Percentiles rank a stretch among this genome's conserved stretches.
These are phyloP conservation scores for Aphis craccivora DNA, from an alignment of 1,140 invertebrate genomes.

Conservation along the genomic window DNA sequence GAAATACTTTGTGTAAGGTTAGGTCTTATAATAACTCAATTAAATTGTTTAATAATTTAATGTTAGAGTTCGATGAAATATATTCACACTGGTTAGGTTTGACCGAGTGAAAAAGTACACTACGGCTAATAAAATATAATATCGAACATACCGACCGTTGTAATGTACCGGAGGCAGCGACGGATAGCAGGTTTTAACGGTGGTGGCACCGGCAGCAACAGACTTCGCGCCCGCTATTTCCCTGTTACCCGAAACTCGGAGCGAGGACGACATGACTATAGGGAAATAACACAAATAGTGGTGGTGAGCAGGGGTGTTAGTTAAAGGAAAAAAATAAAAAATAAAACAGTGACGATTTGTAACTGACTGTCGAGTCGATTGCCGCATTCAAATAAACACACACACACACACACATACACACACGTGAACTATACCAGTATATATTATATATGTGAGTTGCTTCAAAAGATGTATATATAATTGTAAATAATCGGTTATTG, in stretches of 20 bases:
- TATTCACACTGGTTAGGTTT: neutral
- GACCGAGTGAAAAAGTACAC: neutral
- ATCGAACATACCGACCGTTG: neutral
- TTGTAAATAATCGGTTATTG: neutral
- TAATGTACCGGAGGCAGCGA: neutral
- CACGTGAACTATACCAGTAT: neutral
- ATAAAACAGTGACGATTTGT: slow-evolving; percentile 5
- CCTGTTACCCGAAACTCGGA: neutral
- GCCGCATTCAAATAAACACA: neutral
- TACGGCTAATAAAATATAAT: neutral
- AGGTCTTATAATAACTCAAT: neutral
- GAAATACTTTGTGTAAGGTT: neutral
- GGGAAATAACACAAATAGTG: neutral
- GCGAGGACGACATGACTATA: neutral
- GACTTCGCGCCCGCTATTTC: neutral
- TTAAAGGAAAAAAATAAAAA: neutral
- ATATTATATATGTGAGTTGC: neutral
- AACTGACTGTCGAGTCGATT: neutral
- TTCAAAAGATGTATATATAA: neutral
- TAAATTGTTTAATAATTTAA: neutral
- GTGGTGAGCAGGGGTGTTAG: neutral
- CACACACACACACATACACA: neutral
- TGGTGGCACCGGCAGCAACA: neutral
- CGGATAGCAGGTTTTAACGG: neutral
- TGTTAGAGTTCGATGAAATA: neutral